Base-by-base conservation (phyloP, 1,140 invertebrate genomes). In the Chionoecetes opilio region DNA sequence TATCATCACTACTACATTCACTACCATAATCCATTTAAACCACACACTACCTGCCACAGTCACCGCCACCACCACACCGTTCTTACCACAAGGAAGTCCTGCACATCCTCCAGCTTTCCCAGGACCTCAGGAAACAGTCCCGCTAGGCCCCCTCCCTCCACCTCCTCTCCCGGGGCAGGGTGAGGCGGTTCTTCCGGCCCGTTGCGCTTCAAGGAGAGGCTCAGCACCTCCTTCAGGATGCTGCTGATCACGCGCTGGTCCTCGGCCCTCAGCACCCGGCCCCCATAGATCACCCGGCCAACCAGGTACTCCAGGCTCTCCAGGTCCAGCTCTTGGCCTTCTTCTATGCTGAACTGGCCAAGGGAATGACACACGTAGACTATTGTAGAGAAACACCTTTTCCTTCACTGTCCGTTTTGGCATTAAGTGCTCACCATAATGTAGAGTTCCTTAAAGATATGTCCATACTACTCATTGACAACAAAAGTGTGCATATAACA, bases 241-340 rank as follows among this genome's bases (percentile, higher is more conserved):
- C 95, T 95, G 38, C 75, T 46, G 89, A 95, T 95, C 3, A 95
- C 93, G n/a, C 41, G 84, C 31, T 95, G 92, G 90, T 95, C 95
- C 53, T 95, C 92, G 1, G 82, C 6, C 29, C 95, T 84, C 38
- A 35, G 88, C 26, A 95, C 93, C n/a, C 95, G 82, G 0, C 95
- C 95, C 21, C 95, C 95, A 41, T 95, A 95, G 31, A 95, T 91
- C n/a, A 95, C 93, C 9, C 75, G 92, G 6, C 95, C 82, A 11
- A 95, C 95, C 41, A 95, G 93, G 84, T 95, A 93, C 89, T 95
- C 89, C 32, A 95, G 34, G 21, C 35, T 84, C 92, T 91, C 92
- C n/a, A 46, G 92, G 32, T 95, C 95, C 29, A 95, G 88, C 82
- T 85, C 75, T 11, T 82, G 87, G 5, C 92, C 93, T 29, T 87